Evolutionary conservation across 2,888 invertebrate species (phyloP).

Genomic region (Catocala nupta): DNA sequence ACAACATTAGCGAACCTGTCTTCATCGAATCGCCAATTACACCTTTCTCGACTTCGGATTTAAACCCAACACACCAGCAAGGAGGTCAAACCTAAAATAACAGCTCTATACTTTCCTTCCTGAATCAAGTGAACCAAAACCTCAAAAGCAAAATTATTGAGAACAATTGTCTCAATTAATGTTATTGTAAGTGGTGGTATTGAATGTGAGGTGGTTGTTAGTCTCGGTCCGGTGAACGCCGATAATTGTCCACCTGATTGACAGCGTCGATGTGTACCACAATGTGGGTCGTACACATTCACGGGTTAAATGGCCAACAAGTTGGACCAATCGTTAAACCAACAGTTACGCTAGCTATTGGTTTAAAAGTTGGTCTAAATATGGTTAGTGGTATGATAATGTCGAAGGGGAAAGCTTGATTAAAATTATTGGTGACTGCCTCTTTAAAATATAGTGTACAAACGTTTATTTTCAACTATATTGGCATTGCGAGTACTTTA

Average conservation of each 20-base stretch:
- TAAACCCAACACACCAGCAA: no score
- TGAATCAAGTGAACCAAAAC: conserved; percentile 34
- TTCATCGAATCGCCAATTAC: not conserved
- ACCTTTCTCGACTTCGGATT: not conserved
- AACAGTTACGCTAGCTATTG: no score
- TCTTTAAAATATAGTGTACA: no score
- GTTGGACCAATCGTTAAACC: no score
- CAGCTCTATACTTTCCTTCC: not conserved
- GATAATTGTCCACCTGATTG: conserved; percentile 80
- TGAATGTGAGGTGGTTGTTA: conserved; percentile 72
- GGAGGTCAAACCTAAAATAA: not conserved
- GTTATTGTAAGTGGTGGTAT: conserved; percentile 52
- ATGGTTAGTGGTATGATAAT: no score
- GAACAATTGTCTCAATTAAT: conserved; percentile 36
- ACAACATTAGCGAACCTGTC: no score
- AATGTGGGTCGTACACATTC: conserved; percentile 50
- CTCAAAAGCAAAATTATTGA: conserved; percentile 15
- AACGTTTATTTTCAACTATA: no score
- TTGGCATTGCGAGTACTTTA: no score
- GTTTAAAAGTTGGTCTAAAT: no score
- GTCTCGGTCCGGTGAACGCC: conserved; percentile 69
- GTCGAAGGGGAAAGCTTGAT: no score
- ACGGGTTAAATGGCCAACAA: conserved; percentile 8
- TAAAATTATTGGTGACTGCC: no score
- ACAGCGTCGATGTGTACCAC: conserved; percentile 64